Evolutionary conservation across 2,797 vertebrate genomes (phyloP), one percentile per base, ranked within the genome.

Genomic region (Galaxias olidus): DNA sequence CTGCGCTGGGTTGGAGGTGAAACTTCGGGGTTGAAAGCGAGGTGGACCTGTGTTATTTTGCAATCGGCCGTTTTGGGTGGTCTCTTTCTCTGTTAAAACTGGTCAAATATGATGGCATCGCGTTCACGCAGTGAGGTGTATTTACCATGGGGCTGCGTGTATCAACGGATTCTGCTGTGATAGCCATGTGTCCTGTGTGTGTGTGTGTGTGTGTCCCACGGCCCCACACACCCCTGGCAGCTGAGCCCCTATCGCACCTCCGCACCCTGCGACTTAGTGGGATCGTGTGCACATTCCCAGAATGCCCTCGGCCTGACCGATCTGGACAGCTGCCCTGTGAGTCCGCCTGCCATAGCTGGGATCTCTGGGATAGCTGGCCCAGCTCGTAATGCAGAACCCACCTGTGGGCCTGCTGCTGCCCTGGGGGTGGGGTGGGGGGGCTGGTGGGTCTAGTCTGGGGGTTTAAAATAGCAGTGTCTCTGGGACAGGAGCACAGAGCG

Each of bases 321-420:
- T 76, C 79, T 84, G 86, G 90, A 88, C 92, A 93, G 91, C 91
- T 93, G 91, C 79, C 82, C 80, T 73, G 66, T 59, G 77, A 45
- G 73, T 80, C 74, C 68, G 58, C 64, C 64, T 74, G 52, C 66
- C 80, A 72, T 77, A 66, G 71, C 80, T 66, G 52, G 65, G 55
- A 83, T 87, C 72, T 81, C 73, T 76, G 75, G 75, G 80, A 88
- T 92, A 78, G 82, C 84, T 80, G 65, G 56, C 75, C 79, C 57
- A 85, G 88, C 82, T 61, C 54, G 71, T 80, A 68, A 82, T 80
- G 87, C 62, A 72, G 57, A 74, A 64, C 75, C 83, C 89, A 90
- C 86, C 86, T 88, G 82, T 77, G 84, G 49, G 63, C 40, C 63
- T 61, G 58, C 73, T 75, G 78, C 72, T 13, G 30, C 18, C n/a